Evolutionary conservation across 2,797 vertebrate species (phyloP).

Genomic region (Micropoecilia bifurca): DNA sequence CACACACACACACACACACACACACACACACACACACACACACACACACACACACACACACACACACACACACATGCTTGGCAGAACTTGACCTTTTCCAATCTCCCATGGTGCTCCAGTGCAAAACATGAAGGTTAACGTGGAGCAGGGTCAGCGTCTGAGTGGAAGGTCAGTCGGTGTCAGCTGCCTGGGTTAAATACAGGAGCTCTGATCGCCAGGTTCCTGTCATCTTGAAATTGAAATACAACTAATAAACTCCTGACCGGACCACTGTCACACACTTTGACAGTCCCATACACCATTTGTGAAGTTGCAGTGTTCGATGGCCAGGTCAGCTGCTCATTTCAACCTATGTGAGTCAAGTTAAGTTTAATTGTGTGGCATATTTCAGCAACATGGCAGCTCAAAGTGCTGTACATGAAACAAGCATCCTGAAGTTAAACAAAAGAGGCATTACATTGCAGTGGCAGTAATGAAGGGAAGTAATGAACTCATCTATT

Average conservation of each 20-base stretch:
- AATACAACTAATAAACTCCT: background rate
- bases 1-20: too few species aligned
- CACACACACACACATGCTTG: constrained; percentile 23
- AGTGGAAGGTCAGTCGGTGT: constrained; percentile 16
- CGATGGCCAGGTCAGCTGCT: background rate
- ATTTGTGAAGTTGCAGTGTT: background rate
- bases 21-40: too few species aligned
- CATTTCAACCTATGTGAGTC: background rate
- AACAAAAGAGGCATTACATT: too few species aligned
- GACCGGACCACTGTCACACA: background rate
- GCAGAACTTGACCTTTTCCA: constrained; percentile 54
- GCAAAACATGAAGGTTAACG: constrained; percentile 19
- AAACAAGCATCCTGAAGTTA: too few species aligned
- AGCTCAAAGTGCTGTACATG: too few species aligned
- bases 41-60: too few species aligned
- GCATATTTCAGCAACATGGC: too few species aligned
- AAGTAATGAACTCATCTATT: too few species aligned
- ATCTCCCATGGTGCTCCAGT: constrained; percentile 29
- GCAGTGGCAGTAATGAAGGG: too few species aligned
- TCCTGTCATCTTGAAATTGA: background rate
- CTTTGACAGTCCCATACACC: background rate
- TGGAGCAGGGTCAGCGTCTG: constrained; percentile 13
- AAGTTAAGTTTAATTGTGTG: too few species aligned
- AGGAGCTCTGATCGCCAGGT: background rate
- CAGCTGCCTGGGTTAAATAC: constrained; percentile 33